phyloP scores from a whole-genome alignment of 2,113 vertebrate genomes.

The Silurus glanis region DNA sequence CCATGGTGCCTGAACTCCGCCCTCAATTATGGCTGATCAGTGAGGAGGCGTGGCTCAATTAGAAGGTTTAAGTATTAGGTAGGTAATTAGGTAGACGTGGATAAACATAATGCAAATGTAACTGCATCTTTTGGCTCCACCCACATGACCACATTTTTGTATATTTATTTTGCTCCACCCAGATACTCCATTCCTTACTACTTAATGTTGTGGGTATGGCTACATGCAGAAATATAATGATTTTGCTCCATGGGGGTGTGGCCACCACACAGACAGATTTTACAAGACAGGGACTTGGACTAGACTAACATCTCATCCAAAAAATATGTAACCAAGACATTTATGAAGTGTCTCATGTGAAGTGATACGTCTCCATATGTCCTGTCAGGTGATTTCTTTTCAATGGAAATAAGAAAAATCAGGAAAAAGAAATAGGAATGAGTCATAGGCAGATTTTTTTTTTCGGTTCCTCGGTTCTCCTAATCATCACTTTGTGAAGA shows the following conservation, averaged over 20 bases:
- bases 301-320: not conserved
- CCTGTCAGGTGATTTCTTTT: conserved; percentile 6
- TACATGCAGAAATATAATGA: too few species aligned
- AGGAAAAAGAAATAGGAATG: not conserved
- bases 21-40: not conserved
- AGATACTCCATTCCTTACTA: too few species aligned
- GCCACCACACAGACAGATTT: not conserved
- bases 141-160: not conserved
- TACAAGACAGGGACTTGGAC: not conserved
- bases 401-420: conserved; percentile 7
- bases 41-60: not conserved
- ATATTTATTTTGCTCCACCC: not conserved
- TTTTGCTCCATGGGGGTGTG: not conserved
- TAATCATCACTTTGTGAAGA: not conserved
- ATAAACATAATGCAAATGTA: not conserved
- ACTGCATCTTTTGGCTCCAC: not conserved
- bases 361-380: not conserved
- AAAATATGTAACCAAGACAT: not conserved
- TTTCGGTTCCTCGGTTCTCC: not conserved
- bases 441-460: conserved; percentile 6
- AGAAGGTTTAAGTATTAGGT: too few species aligned
- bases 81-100: not conserved
- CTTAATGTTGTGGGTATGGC: too few species aligned
- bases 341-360: not conserved
- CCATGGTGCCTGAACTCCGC: not conserved